Percentiles rank a stretch among this genome's conserved stretches.
These are phyloP conservation scores for Acanthiza pusilla DNA, from an alignment of 2,797 vertebrate species.

Conservation along the genomic window DNA sequence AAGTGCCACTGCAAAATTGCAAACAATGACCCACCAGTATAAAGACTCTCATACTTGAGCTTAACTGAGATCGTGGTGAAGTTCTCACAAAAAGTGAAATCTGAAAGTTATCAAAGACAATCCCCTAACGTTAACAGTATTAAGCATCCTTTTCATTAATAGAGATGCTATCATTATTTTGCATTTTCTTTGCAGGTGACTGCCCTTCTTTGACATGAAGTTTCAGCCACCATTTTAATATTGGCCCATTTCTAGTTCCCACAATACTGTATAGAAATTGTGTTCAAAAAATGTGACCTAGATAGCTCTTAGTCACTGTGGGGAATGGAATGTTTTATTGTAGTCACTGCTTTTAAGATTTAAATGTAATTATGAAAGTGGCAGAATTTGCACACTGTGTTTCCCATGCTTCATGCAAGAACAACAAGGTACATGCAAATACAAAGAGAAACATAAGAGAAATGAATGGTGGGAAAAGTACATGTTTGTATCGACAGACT, in stretches of 20 bases:
- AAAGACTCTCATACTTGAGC: background rate
- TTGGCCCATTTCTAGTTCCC: background rate
- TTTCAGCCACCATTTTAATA: background rate
- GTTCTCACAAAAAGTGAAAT: background rate
- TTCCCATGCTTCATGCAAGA: background rate
- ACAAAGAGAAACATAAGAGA: background rate
- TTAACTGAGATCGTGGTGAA: background rate
- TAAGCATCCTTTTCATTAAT: background rate
- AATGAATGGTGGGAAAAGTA: rapidly evolving
- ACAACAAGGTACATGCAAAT: background rate
- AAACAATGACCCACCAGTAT: background rate
- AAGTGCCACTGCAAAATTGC: background rate
- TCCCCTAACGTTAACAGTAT: background rate
- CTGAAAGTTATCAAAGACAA: background rate
- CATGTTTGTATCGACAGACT: background rate
- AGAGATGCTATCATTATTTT: background rate
- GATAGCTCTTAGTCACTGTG: background rate
- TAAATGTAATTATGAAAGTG: background rate
- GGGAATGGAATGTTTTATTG: background rate
- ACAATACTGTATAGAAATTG: background rate
- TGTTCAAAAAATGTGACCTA: background rate
- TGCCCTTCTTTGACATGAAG: background rate
- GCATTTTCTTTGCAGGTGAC: background rate
- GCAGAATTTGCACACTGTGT: background rate
- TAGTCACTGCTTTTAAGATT: background rate